These are phyloP conservation scores for Orientallactaga sibirica DNA, from an alignment of 2,797 vertebrate species.

Conservation along the genomic window DNA sequence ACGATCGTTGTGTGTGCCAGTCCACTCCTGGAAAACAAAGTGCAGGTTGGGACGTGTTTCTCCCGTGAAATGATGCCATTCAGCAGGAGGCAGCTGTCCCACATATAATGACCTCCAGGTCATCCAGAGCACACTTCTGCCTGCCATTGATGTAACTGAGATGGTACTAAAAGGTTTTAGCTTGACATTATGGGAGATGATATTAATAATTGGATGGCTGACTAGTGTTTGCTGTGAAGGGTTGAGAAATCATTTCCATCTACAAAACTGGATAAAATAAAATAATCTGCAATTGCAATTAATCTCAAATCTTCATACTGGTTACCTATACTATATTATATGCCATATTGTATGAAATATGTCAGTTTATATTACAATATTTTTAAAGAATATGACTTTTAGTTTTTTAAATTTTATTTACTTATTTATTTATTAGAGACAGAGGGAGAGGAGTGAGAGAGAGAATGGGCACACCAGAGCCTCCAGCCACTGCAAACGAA, in stretches of 20 bases:
- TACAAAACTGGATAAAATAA: constrained; percentile 44
- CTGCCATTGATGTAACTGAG: not conserved
- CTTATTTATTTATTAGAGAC: no score
- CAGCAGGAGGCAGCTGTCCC: not conserved
- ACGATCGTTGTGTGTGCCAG: not conserved
- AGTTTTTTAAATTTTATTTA: no score
- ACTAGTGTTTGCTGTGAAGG: not conserved
- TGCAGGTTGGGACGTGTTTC: not conserved
- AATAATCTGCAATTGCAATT: constrained; percentile 41
- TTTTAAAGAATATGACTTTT: not conserved
- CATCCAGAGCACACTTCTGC: not conserved
- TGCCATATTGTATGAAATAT: not conserved
- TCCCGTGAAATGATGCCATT: constrained; percentile 5
- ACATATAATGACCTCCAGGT: not conserved
- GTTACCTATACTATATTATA: not conserved
- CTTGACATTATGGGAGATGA: constrained; percentile 36
- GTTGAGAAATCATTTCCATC: not conserved
- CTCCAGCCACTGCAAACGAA: no score
- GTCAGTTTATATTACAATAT: constrained; percentile 1
- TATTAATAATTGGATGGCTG: not conserved
- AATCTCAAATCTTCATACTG: constrained; percentile 9
- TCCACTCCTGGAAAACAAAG: not conserved
- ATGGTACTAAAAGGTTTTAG: not conserved
- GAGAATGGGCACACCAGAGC: no score
- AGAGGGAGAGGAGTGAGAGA: no score